Evolutionary conservation across 2,888 invertebrate genomes (phyloP), one percentile per base, ranked within the genome.

Genomic region (Nymphalis urticae): DNA sequence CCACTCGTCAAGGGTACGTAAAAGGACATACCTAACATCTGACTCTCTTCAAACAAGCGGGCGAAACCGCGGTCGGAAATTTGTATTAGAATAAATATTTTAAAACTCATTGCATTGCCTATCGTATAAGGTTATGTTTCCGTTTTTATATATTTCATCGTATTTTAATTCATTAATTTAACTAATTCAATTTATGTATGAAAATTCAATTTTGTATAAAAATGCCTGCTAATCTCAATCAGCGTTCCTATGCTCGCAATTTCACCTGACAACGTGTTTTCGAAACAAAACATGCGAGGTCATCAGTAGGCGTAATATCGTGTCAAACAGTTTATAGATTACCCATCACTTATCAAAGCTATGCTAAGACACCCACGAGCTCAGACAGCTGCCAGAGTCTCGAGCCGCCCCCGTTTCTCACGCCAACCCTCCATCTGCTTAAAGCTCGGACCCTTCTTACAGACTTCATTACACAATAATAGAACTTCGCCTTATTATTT

Each of bases 381-480:
- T 62, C 72, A 75, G 73, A 76, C 79, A 79, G 79, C 79, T 79
- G 78, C 74, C 68, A 73, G 65, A 72, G 74, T 74, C 73, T 70
- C 64, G 70, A 64, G 78, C 79, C 83, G 80, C 84, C 84, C 84
- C 80, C 83, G 77, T 81, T 85, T 85, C 86, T 83, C 85, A 85
- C 85, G 83, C 81, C 79, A 67, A 76, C 80, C 78, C 77, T 77
- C 76, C 83, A 84, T 83, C 84, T 84, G 84, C 80, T 76, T 73
- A 73, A 62, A 74, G 72, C 66, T 78, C 77, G 79, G 81, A 81
- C 85, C 84, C 85, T 84, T 76, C 78, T 76, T 80, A 74, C 75
- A 78, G 76, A 77, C 78, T 80, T 79, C 76, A 80, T 79, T 80
- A 80, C 77, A 76, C 79, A 80, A 79, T 80, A 77, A 76, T 78